phyloP scores from a whole-genome alignment of 1,140 invertebrate genomes.

The Laodelphax striatellus region DNA sequence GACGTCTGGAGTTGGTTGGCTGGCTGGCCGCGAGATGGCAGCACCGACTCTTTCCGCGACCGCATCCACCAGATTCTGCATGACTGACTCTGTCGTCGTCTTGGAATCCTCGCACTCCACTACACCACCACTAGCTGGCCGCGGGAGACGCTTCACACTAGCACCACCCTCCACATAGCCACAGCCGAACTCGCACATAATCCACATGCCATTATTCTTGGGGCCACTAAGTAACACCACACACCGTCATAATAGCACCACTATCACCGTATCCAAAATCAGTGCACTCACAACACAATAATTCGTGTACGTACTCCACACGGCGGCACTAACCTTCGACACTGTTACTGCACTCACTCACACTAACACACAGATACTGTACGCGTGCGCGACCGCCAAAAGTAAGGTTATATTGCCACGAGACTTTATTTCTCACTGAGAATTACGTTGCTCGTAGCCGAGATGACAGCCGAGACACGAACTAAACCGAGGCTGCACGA shows the following conservation, averaged over 20 bases:
- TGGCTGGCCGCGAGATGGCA: neutral
- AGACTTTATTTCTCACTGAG: neutral
- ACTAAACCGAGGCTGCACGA: neutral
- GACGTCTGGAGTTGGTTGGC: constrained; percentile 5
- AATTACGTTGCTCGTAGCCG: neutral
- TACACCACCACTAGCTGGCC: too few relatives aligned
- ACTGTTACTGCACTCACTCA: too few relatives aligned
- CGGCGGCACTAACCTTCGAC: neutral
- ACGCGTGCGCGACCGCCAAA: neutral
- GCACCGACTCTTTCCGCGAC: constrained; percentile 1
- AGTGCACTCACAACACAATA: too few relatives aligned
- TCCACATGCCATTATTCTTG: neutral
- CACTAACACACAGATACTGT: neutral
- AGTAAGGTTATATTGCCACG: neutral
- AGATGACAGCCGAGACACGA: neutral
- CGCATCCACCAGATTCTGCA: constrained; percentile 5
- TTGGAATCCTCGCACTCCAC: neutral
- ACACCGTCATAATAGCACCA: neutral
- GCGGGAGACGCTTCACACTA: neutral
- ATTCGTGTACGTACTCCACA: too few relatives aligned
- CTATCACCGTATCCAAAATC: too few relatives aligned
- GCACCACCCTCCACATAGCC: neutral
- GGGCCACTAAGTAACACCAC: neutral
- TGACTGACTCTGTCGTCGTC: constrained; percentile 2
- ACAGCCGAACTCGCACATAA: neutral